Percentiles rank a stretch among this genome's conserved stretches.
These are phyloP conservation scores for Gymnoscopelus microlampas DNA, from an alignment of 2,797 vertebrate species.

Conservation along the genomic window DNA sequence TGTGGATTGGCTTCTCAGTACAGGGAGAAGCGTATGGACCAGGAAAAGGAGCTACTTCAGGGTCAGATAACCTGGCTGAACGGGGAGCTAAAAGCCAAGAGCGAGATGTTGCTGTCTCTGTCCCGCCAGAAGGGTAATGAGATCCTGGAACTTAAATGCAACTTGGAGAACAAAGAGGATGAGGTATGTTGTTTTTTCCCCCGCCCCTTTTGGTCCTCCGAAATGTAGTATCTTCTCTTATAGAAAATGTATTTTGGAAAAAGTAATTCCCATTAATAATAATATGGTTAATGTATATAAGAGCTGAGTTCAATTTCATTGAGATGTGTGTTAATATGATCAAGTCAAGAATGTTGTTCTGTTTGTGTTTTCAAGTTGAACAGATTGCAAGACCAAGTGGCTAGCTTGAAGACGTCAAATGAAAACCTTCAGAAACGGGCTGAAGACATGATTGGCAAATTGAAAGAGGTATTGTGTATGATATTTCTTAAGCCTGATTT, in stretches of 20 bases:
- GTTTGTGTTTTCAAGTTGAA: slow-evolving; percentile 78
- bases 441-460: slow-evolving; percentile 89
- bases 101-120: slow-evolving; percentile 90
- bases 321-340: background rate
- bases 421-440: slow-evolving; percentile 91
- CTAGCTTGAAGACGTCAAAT: slow-evolving; percentile 88
- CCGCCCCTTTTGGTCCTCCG: no score
- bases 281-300: no score
- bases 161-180: slow-evolving; percentile 91
- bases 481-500: no score
- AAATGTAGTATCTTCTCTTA: no score
- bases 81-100: slow-evolving; percentile 91
- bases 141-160: slow-evolving; percentile 92
- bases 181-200: slow-evolving; percentile 78
- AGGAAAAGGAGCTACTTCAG: slow-evolving; percentile 93
- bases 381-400: slow-evolving; percentile 89
- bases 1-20: slow-evolving; percentile 77
- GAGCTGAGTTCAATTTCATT: background rate
- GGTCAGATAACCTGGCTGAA: slow-evolving; percentile 92
- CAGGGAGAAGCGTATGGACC: slow-evolving; percentile 94
- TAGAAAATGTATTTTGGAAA: no score
- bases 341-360: slow-evolving; percentile 1
- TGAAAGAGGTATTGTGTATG: slow-evolving; percentile 87
- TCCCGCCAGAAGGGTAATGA: slow-evolving; percentile 93
- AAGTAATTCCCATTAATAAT: no score